phyloP scores from a whole-genome alignment of 2,888 invertebrate species.

The Physocephala rufipes region DNA sequence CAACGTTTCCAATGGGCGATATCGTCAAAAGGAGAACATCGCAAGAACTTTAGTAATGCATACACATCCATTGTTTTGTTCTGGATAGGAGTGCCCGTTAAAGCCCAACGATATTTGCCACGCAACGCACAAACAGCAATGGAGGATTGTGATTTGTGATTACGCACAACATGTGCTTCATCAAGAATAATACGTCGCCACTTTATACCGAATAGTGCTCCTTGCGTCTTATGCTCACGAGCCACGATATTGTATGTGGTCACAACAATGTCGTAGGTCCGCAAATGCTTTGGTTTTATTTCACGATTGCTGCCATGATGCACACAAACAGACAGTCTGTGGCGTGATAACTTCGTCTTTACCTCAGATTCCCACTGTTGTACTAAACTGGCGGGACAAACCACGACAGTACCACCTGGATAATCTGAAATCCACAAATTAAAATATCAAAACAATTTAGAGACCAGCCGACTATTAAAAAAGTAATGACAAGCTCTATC shows the following conservation, averaged over 20 bases:
- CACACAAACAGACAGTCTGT: slow-evolving; percentile 72
- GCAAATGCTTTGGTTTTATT: slow-evolving; percentile 70
- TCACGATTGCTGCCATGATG: slow-evolving; percentile 87
- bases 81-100: slow-evolving; percentile 96
- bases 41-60: slow-evolving; percentile 82
- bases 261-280: slow-evolving; percentile 81
- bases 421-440: too few species aligned
- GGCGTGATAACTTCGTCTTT: slow-evolving; percentile 70
- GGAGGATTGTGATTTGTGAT: slow-evolving; percentile 82
- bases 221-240: slow-evolving; percentile 71
- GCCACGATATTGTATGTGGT: slow-evolving; percentile 86
- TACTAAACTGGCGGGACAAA: slow-evolving; percentile 91
- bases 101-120: slow-evolving; percentile 76
- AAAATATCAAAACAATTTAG: too few species aligned
- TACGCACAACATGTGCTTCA: slow-evolving; percentile 92
- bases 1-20: slow-evolving; percentile 88
- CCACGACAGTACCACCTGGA: slow-evolving; percentile 82
- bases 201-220: slow-evolving; percentile 73
- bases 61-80: slow-evolving; percentile 89
- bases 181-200: slow-evolving; percentile 92
- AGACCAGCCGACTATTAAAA: too few species aligned
- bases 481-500: too few species aligned
- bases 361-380: slow-evolving; percentile 91
- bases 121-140: slow-evolving; percentile 71
- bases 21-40: slow-evolving; percentile 90